Base-by-base conservation (phyloP, 2,113 vertebrate genomes). In the Leptobrachium ailaonicum region DNA sequence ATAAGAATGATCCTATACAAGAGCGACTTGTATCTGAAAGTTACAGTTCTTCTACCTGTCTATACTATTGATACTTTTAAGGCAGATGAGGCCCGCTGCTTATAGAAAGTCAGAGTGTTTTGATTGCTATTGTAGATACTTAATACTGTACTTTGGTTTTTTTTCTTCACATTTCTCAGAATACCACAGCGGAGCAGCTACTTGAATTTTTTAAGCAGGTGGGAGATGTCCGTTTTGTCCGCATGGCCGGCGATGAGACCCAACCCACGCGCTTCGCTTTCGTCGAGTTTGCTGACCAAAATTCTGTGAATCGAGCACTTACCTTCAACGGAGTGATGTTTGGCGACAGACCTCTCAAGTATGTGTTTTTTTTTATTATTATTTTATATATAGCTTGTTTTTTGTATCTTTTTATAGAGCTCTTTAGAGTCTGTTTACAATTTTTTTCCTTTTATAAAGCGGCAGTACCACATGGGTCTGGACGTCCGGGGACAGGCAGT, bases 321-420 rank as follows among this genome's bases (percentile, higher is more conserved):
- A 95, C 95, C 83, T 97, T 97, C 90, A 99, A 98, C 80, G 97
- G 97, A 83, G 96, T 97, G 89, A 98, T 98, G 95, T 99, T 98
- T 87, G 96, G 97, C 87, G 97, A 99, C 90, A 86, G 97, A 83
- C 96, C 97, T 11, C 88, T 99, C 67, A 99, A 99, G 97, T 99
- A 94, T 83, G 95, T 70, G 45, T 41, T 9, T 73, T 7, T 56
- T 6, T 1, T 72, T 12, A 32, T 32, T 32, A 32, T 32, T 32
- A 32, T 32, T 32, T 32, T 32, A 32, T 32, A 32, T 32, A 32
- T 32, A 32, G 20, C 20, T 32, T 32, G 20, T 32, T 32, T 32
- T 32, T 32, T 32, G 20, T 32, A 32, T 32, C 20, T 32, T 32
- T 32, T 32, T 32, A 32, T 32, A 32, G 20, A 32, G 20, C 20